phyloP scores from a whole-genome alignment of 2,888 invertebrate genomes.

The Sialis fuliginosa region DNA sequence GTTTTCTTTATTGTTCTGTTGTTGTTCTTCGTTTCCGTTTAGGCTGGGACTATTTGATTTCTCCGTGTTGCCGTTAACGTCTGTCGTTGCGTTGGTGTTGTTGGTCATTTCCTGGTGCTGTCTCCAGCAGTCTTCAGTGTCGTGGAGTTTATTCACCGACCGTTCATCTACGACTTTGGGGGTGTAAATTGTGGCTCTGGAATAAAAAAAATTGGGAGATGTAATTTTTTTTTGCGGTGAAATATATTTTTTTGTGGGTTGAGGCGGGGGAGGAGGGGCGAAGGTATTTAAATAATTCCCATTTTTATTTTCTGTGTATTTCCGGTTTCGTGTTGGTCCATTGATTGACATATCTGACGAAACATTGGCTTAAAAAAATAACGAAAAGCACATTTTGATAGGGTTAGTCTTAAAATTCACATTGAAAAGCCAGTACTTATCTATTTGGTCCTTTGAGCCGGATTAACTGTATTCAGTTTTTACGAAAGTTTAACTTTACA shows the following conservation, averaged over 20 bases:
- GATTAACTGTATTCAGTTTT: too few species aligned
- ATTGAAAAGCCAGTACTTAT: too few species aligned
- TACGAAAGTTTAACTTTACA: too few species aligned
- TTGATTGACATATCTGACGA: too few species aligned
- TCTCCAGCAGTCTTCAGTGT: slow-evolving; percentile 24
- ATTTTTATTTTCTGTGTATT: too few species aligned
- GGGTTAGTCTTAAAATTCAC: too few species aligned
- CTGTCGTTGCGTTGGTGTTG: slow-evolving; percentile 9
- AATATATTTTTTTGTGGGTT: neutral
- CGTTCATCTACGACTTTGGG: slow-evolving; percentile 48
- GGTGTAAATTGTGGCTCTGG: slow-evolving; percentile 40
- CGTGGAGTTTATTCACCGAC: slow-evolving; percentile 25
- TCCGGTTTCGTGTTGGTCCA: too few species aligned
- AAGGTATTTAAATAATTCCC: too few species aligned
- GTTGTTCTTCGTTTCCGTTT: slow-evolving; percentile 9
- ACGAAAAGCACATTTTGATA: too few species aligned
- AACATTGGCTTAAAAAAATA: too few species aligned
- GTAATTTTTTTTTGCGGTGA: neutral
- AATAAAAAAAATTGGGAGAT: neutral
- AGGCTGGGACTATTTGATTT: slow-evolving; percentile 8
- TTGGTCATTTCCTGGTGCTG: slow-evolving; percentile 20
- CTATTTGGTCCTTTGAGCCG: too few species aligned
- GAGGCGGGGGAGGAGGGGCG: too few species aligned
- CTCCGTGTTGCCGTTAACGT: slow-evolving; percentile 7
- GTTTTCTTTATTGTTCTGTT: slow-evolving; percentile 22